A percentile compares a stretch with the other conserved stretches of the same genome.
These are phyloP conservation scores for Trochalopteron elliotii DNA, from an alignment of 2,113 vertebrate species.

Conservation along the genomic window DNA sequence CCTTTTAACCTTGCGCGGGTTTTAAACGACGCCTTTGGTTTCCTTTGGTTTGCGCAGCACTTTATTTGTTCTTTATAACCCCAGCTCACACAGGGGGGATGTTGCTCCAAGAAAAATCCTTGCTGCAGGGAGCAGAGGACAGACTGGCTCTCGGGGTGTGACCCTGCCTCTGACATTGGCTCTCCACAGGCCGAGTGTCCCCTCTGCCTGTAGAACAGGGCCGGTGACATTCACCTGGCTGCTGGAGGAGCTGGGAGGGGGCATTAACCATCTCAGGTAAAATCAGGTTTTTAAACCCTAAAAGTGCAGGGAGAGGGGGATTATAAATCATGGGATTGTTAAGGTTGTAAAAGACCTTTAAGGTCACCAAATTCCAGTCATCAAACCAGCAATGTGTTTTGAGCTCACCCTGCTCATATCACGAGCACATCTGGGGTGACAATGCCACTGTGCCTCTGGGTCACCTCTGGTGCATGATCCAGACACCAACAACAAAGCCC, in stretches of 20 bases:
- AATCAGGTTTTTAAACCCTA: neutral
- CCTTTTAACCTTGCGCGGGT: slow-evolving; percentile 35
- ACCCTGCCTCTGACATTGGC: too few relatives aligned
- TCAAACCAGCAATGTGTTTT: accelerated
- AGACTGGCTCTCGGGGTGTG: too few relatives aligned
- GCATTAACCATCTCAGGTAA: too few relatives aligned
- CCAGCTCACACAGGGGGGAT: too few relatives aligned
- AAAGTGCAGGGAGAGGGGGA: neutral
- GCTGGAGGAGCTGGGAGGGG: too few relatives aligned
- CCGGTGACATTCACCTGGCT: too few relatives aligned
- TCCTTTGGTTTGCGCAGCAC: neutral
- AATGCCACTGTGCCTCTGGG: neutral
- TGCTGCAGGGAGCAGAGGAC: too few relatives aligned
- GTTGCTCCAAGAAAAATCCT: too few relatives aligned
- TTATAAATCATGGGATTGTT: neutral
- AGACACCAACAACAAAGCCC: neutral
- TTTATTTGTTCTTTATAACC: too few relatives aligned
- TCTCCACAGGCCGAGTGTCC: too few relatives aligned
- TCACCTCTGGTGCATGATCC: neutral
- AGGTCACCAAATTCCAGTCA: neutral
- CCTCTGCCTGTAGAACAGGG: too few relatives aligned
- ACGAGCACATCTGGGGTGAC: neutral
- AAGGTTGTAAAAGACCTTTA: neutral
- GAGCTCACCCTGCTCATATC: accelerated
- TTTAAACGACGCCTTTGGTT: slow-evolving; percentile 4